These are phyloP conservation scores for Sinocyclocheilus anshuiensis DNA, from an alignment of 2,113 vertebrate species.

Conservation along the genomic window DNA sequence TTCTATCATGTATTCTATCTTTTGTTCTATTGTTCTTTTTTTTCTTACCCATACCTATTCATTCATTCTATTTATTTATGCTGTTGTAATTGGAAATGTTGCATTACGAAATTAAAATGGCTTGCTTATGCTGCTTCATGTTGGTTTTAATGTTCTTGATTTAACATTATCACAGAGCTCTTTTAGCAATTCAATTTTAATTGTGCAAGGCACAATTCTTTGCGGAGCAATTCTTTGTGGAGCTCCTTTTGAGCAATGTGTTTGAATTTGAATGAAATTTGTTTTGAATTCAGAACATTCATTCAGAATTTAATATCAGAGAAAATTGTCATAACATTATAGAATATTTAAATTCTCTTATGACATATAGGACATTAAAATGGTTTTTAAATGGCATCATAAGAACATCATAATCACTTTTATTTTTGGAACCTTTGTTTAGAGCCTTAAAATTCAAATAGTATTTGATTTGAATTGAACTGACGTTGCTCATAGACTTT, in stretches of 20 bases:
- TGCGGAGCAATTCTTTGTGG: no score
- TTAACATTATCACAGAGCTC: not conserved
- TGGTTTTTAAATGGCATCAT: not conserved
- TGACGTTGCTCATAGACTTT: not conserved
- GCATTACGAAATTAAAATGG: not conserved
- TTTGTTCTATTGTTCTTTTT: no score
- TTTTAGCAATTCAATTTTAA: not conserved
- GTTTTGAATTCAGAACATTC: not conserved
- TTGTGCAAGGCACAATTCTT: no score
- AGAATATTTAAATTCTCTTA: no score
- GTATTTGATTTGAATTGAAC: not conserved
- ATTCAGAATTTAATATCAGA: no score
- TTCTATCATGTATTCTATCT: no score
- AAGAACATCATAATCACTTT: not conserved
- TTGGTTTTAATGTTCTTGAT: not conserved
- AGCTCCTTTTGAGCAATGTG: no score
- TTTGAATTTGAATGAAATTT: not conserved
- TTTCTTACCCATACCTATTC: no score
- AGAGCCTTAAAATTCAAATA: not conserved
- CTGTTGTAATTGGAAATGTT: not conserved
- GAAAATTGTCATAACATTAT: no score
- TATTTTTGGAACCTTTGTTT: not conserved
- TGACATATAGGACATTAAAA: not conserved
- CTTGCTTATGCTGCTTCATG: not conserved
- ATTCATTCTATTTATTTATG: no score